These are phyloP conservation scores for Amorpha juglandis DNA, from an alignment of 2,888 invertebrate species.

Conservation along the genomic window DNA sequence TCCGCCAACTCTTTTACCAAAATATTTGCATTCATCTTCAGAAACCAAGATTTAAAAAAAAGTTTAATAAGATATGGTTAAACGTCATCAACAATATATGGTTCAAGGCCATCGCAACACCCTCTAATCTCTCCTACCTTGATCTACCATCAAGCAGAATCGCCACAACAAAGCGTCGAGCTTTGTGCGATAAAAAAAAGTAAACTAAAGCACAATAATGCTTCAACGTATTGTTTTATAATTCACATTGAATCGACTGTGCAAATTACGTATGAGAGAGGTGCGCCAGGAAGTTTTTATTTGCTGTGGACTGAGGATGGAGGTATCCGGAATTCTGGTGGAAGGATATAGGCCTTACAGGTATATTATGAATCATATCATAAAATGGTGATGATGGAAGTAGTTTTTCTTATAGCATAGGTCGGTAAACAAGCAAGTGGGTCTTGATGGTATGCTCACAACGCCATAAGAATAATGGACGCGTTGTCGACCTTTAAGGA, in stretches of 20 bases:
- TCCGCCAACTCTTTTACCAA: too few relatives aligned
- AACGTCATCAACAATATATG: too few relatives aligned
- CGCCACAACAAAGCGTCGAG: conserved; percentile 61
- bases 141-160: conserved; percentile 40
- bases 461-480: too few relatives aligned
- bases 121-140: background rate
- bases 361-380: background rate
- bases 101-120: too few relatives aligned
- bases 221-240: conserved; percentile 64
- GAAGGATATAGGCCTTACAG: background rate
- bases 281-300: conserved; percentile 18
- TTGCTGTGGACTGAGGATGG: background rate
- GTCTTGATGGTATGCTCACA: too few relatives aligned
- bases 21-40: too few relatives aligned
- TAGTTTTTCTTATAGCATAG: too few relatives aligned
- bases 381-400: background rate
- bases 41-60: too few relatives aligned
- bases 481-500: too few relatives aligned
- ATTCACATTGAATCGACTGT: conserved; percentile 43
- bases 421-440: too few relatives aligned
- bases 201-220: conserved; percentile 62
- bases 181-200: conserved; percentile 66
- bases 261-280: conserved; percentile 21
- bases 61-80: too few relatives aligned
- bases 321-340: background rate